Evolutionary conservation across 2,888 invertebrate species (phyloP).

Genomic region (Pristionchus arcanus): DNA sequence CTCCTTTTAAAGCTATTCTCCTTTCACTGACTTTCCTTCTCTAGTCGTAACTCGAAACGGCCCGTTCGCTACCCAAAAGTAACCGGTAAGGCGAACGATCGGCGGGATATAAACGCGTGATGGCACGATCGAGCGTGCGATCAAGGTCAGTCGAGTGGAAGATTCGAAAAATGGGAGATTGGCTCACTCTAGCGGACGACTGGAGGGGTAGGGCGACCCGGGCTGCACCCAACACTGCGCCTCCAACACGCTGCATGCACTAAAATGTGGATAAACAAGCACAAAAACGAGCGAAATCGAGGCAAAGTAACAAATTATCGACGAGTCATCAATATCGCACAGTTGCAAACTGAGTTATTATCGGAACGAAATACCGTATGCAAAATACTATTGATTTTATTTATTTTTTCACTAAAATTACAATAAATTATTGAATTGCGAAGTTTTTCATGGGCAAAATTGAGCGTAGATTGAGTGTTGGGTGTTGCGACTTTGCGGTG

Average conservation of each 20-base stretch:
- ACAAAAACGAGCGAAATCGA: background rate
- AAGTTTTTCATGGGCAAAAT: background rate
- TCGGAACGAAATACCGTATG: slow-evolving; percentile 6
- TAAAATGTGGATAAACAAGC: slow-evolving; percentile 8
- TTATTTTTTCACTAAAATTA: background rate
- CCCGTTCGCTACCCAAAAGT: background rate
- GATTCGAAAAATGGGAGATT: background rate
- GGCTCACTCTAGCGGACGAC: slow-evolving; percentile 44
- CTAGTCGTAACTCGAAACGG: background rate
- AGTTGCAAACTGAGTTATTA: slow-evolving; percentile 12
- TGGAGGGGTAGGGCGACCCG: background rate
- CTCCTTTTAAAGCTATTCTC: background rate
- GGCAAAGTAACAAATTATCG: background rate
- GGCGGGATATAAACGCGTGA: background rate
- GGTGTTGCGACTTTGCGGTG: slow-evolving; percentile 13
- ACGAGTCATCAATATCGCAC: background rate
- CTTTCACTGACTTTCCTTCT: background rate
- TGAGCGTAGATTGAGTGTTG: background rate
- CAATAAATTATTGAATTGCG: background rate
- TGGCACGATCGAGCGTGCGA: slow-evolving; percentile 11
- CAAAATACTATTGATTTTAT: background rate
- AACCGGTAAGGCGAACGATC: background rate
- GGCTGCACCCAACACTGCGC: background rate
- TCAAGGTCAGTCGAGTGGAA: slow-evolving; percentile 2
- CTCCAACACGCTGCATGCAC: slow-evolving; percentile 47